phyloP scores from a whole-genome alignment of 1,140 invertebrate genomes.

The Papilio helenus region DNA sequence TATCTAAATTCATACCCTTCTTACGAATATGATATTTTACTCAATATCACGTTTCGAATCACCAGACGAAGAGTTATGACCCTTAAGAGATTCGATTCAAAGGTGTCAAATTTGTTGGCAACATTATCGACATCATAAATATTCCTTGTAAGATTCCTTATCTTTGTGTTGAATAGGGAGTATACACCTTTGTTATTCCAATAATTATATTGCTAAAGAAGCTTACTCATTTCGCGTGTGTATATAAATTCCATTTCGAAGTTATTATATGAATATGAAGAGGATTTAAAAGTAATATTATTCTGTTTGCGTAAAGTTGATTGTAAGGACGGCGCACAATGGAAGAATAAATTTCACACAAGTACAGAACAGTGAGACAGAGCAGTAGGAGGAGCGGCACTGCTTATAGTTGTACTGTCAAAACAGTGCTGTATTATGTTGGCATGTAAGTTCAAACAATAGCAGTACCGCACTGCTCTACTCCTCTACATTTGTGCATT shows the following conservation, averaged over 20 bases:
- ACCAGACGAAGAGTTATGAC: too few relatives aligned
- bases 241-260: conserved; percentile 1
- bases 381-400: neutral
- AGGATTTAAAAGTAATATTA: conserved; percentile 12
- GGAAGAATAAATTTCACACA: neutral
- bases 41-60: too few relatives aligned
- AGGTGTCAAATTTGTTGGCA: neutral
- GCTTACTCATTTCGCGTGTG: neutral
- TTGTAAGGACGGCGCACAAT: conserved; percentile 8
- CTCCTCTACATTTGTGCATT: neutral
- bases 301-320: neutral
- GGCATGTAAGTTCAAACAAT: neutral
- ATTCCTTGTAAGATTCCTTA: neutral
- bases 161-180: neutral
- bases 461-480: neutral
- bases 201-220: neutral
- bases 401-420: neutral
- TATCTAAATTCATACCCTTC: too few relatives aligned
- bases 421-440: neutral
- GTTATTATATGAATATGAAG: conserved; percentile 28
- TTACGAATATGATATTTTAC: too few relatives aligned
- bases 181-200: neutral
- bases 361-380: neutral
- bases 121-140: neutral
- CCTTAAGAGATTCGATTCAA: too few relatives aligned